These are phyloP conservation scores for Rana temporaria DNA, from an alignment of 2,113 vertebrate species.

Conservation along the genomic window DNA sequence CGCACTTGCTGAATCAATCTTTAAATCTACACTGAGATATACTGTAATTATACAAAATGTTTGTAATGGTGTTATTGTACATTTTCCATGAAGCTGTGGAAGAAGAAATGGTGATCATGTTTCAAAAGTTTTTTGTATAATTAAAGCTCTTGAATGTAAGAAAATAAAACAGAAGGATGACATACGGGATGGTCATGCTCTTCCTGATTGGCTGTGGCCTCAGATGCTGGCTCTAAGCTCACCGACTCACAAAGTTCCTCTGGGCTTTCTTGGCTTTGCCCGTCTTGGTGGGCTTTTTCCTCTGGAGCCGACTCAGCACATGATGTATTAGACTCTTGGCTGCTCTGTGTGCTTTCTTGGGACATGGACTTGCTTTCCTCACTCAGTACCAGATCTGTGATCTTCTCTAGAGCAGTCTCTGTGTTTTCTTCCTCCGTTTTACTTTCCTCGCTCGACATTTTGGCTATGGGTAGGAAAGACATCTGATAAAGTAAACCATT, in stretches of 20 bases:
- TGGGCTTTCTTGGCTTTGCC: not conserved
- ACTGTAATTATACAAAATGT: no score
- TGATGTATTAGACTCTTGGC: constrained; percentile 1
- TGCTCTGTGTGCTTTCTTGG: not conserved
- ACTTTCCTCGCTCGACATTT: constrained; percentile 27
- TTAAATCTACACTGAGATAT: no score
- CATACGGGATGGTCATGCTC: constrained; percentile 69
- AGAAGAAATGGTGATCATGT: not conserved
- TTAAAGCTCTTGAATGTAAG: not conserved
- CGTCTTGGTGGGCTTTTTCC: constrained; percentile 23
- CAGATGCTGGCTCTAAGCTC: constrained; percentile 71
- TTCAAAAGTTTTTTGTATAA: constrained; percentile 4
- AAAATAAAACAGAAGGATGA: constrained; percentile 12
- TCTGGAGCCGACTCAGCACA: not conserved
- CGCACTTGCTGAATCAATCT: no score
- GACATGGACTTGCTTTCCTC: constrained; percentile 49
- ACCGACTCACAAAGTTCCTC: constrained; percentile 71
- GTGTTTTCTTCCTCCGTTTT: constrained; percentile 17
- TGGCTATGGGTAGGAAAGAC: not conserved
- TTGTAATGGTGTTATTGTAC: no score
- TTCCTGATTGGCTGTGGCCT: constrained; percentile 61
- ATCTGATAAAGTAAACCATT: not conserved
- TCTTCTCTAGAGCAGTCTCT: constrained; percentile 51
- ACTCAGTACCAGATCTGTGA: constrained; percentile 56
- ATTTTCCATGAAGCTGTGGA: no score